Percentiles rank a stretch among this genome's conserved stretches.
Evolutionary conservation across 2,888 invertebrate genomes (phyloP).

Genomic region (Apamea anceps): DNA sequence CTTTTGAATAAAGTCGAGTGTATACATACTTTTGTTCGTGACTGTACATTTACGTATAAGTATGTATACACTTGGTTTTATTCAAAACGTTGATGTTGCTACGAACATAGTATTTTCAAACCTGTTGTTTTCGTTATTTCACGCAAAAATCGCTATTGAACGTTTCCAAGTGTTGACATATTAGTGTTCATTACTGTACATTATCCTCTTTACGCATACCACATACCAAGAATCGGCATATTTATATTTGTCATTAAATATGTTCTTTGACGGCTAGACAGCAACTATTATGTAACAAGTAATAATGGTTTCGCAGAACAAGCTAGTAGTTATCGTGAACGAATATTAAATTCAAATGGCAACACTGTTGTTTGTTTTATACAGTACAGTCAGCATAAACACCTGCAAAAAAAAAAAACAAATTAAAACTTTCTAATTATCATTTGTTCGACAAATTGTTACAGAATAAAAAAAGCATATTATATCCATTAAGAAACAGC

Average conservation of each 20-base stretch:
- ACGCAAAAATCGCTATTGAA: too few species aligned
- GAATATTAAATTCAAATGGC: conserved; percentile 12
- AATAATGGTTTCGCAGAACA: conserved; percentile 18
- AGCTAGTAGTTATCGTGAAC: conserved; percentile 10
- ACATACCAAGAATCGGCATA: neutral
- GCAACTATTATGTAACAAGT: neutral
- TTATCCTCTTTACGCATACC: neutral
- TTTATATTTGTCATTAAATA: neutral
- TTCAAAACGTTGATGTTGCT: too few species aligned
- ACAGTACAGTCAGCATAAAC: conserved; percentile 1
- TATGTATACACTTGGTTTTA: too few species aligned
- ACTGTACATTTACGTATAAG: too few species aligned
- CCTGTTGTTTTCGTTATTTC: too few species aligned
- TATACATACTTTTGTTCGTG: too few species aligned
- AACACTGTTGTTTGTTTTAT: conserved; percentile 14
- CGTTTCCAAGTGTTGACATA: too few species aligned
- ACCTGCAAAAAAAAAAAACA: neutral
- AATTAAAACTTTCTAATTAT: neutral
- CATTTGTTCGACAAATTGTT: neutral
- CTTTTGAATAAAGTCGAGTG: too few species aligned
- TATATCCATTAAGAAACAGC: neutral
- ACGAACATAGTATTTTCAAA: too few species aligned
- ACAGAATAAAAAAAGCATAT: neutral
- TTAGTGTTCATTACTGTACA: neutral
- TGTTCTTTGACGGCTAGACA: neutral